Evolutionary conservation across 2,797 vertebrate genomes (phyloP).

Genomic region (Mareca strepera): DNA sequence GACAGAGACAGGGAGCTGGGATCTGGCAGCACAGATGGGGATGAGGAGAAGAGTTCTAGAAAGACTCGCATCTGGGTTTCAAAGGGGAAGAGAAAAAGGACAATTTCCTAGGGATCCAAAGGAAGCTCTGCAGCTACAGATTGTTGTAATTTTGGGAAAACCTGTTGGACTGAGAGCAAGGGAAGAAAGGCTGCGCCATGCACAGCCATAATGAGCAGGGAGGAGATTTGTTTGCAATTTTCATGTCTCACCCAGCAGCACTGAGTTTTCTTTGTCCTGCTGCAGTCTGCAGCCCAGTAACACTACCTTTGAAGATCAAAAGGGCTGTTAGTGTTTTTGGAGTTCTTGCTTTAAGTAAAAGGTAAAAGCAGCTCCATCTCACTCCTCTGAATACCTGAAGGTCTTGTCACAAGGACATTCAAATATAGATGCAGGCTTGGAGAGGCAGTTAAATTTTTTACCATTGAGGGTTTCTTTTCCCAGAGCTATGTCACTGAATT

Average conservation of each 20-base stretch:
- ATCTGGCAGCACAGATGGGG: neutral
- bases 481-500: neutral
- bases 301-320: neutral
- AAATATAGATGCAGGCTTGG: neutral
- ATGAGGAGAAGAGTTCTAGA: neutral
- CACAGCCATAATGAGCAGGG: neutral
- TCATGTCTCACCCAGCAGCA: neutral
- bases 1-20: neutral
- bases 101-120: neutral
- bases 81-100: neutral
- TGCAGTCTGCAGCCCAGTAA: neutral
- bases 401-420: neutral
- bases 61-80: neutral
- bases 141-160: neutral
- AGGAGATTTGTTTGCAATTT: constrained; percentile 22
- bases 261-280: neutral
- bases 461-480: neutral
- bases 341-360: neutral
- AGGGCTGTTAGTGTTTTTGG: neutral
- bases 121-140: neutral
- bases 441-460: neutral
- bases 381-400: neutral
- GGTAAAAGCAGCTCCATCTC: neutral
- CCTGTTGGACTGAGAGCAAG: neutral
- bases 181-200: neutral